These are phyloP conservation scores for Sitta europaea DNA, from an alignment of 2,113 vertebrate genomes.

Conservation along the genomic window DNA sequence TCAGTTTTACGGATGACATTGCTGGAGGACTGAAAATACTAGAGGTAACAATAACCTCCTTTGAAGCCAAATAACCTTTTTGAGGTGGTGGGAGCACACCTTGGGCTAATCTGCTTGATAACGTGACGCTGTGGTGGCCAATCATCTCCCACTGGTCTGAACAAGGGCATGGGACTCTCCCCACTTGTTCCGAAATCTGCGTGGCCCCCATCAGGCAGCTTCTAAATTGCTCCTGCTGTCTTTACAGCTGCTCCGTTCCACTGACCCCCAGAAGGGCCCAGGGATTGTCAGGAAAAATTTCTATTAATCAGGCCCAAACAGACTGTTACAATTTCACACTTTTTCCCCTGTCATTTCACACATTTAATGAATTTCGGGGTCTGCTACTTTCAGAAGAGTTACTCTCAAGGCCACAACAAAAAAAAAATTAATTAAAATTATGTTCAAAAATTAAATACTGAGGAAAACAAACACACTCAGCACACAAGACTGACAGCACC, in stretches of 20 bases:
- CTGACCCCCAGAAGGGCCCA: conserved; percentile 76
- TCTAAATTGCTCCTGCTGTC: conserved; percentile 79
- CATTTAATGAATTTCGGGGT: conserved; percentile 73
- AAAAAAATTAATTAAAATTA: conserved; percentile 2
- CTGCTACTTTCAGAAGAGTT: conserved; percentile 71
- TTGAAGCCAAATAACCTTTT: conserved; percentile 4
- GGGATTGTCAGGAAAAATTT: conserved; percentile 76
- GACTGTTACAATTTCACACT: conserved; percentile 84
- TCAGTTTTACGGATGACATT: not conserved
- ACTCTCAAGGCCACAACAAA: conserved; percentile 23
- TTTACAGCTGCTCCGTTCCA: conserved; percentile 83
- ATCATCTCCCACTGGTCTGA: conserved; percentile 40
- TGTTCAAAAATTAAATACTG: not conserved
- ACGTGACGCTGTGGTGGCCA: conserved; percentile 51
- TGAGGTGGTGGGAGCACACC: conserved; percentile 11
- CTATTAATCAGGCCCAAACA: conserved; percentile 82
- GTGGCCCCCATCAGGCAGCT: conserved; percentile 55
- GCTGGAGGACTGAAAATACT: not conserved
- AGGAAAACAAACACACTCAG: not conserved
- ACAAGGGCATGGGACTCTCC: conserved; percentile 66
- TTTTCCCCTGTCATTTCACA: conserved; percentile 78
- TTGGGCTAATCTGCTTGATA: conserved; percentile 55
- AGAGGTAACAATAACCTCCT: not conserved
- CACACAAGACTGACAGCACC: not conserved
- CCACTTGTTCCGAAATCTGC: conserved; percentile 67